Conservation (phyloP, 1,140 invertebrate species). For the Diuraphis noxia region DNA sequence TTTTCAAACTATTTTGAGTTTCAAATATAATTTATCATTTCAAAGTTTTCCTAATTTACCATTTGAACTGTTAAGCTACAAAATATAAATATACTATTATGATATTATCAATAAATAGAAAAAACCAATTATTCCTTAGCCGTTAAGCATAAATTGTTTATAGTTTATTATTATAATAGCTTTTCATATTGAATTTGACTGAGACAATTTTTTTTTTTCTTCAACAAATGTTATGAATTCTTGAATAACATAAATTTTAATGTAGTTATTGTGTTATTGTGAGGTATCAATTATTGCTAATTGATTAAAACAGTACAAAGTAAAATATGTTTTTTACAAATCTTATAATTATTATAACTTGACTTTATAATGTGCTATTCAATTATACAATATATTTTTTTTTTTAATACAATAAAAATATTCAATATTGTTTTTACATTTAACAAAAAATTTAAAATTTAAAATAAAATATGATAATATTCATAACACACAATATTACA, state of each 20-base stretch:
- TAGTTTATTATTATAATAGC: neutral
- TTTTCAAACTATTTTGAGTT: neutral
- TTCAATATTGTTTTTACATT: neutral
- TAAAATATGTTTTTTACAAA: neutral
- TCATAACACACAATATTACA: slow-evolving; percentile 4
- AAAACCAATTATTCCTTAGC: neutral
- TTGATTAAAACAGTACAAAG: neutral
- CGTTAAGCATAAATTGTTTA: neutral
- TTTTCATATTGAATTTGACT: neutral
- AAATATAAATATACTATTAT: neutral
- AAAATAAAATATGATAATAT: slow-evolving; percentile 23
- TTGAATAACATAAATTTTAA: no score
- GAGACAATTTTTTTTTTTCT: neutral
- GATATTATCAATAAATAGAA: neutral
- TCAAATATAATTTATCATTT: neutral
- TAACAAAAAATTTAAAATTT: neutral
- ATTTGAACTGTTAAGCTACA: neutral
- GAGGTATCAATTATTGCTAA: neutral
- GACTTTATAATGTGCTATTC: neutral
- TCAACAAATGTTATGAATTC: no score
- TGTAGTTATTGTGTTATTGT: neutral
- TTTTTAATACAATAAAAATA: neutral
- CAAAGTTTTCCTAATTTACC: neutral
- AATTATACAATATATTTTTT: neutral
- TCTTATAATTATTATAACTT: neutral